Evolutionary conservation across 2,888 invertebrate genomes (phyloP), one percentile per base, ranked within the genome.

Genomic region (Tyria jacobaeae): DNA sequence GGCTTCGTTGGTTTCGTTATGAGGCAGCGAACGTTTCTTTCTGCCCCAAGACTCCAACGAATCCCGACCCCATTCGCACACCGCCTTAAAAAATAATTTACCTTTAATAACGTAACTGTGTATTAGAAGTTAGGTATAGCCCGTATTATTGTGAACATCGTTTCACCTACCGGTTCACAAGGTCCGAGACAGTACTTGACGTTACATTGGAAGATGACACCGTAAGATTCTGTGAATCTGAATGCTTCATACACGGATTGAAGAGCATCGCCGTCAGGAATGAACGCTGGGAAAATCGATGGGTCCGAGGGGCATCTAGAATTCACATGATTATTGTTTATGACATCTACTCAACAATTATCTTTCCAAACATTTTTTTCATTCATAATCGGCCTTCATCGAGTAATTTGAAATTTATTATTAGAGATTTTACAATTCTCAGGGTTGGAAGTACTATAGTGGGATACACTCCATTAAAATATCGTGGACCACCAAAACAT

Each of bases 141-240:
- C 7, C 7, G 10, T 21, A 10, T 44, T 21, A 10, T 4, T 44
- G 10, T 21, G 12, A 44, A 21, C 12, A 44, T 44, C 17, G 41
- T 49, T 56, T 24, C 21, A 92, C 96, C 95, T 92, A 97, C 97
- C 80, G 98, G 97, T 87, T 98, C 98, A 84, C 98, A 99, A 74
- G 98, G 98, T 84, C 98, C 98, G 69, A 99, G 95, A 84, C 98
- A 99, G 89, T 99, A 99, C 87, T 98, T 98, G 79, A 99, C 98
- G 89, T 99, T 99, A 89, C 98, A 99, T 87, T 99, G 98, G 96
- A 99, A 99, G 87, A 99, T 99, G 67, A 99, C 98, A 55, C 98
- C 98, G 80, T 99, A 99, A 14, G 98, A 98, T 88, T 99, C 98
- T 0, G 98, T 99, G 88, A 99, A 99, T 84, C 98, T 95, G 95